Evolutionary conservation across 2,888 invertebrate species (phyloP), one percentile per base, ranked within the genome.

Genomic region (Bursaphelenchus okinawaensis): DNA sequence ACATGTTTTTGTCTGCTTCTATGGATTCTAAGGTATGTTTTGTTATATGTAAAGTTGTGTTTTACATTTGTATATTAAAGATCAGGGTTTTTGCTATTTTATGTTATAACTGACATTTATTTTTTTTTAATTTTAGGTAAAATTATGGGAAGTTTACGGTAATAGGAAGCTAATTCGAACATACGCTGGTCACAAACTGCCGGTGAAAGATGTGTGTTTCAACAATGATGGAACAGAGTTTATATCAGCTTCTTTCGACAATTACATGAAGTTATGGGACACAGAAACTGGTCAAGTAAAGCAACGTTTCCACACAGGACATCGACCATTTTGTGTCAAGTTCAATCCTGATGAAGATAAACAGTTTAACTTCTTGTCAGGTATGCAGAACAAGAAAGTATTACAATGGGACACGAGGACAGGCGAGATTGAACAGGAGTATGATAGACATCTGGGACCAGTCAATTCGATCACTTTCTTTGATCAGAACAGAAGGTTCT

Each of bases 381-480:
- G 98, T 64, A 96, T 95, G 1, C 93, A 94, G 0, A 96, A 98
- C 83, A 99, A 99, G 85, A 99, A 98, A 86, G 98, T 99, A 74
- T 91, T 99, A 80, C 98, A 92, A 92, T 99, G 96, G 95, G 98
- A 99, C 84, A 90, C 88, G 1, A 87, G 98, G 19, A 90, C 90
- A 68, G 93, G 93, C 22, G 94, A 95, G 84, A 89, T 95, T 75
- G 93, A 78, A 28, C 80, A 80, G 84, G 95, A 98, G 84, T 98
- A 98, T 84, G 98, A 98, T 86, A 87, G 98, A 1, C 98, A 99
- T 87, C 87, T 99, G 71, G 98, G 96, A 7, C 94, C 98, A 1
- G 96, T 99, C 0, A 99, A 99, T 84, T 90, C 93, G 0, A 95
- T 99, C 78, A 98, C 98, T 0, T 99, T 99, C 85, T 95, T 99